These are phyloP conservation scores for Dromaius novaehollandiae DNA, from an alignment of 2,113 vertebrate genomes.

Conservation along the genomic window DNA sequence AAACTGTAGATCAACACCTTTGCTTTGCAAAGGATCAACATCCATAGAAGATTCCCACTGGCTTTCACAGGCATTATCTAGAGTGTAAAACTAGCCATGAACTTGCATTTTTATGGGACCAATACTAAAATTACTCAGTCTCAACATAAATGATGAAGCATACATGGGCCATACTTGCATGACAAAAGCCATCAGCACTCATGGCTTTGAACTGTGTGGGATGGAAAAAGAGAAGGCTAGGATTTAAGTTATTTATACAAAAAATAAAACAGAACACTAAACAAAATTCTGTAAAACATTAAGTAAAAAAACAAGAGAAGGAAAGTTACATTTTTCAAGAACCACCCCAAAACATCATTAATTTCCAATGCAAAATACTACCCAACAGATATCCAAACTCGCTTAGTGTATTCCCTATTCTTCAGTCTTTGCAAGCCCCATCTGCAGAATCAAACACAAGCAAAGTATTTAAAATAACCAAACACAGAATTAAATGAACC, in stretches of 20 bases:
- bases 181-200: neutral
- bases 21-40: no score
- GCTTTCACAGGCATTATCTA: no score
- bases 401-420: neutral
- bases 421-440: neutral
- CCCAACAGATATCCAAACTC: neutral
- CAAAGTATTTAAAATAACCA: neutral
- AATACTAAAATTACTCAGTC: neutral
- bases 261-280: neutral
- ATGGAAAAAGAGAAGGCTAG: neutral
- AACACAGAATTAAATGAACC: neutral
- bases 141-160: neutral
- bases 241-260: neutral
- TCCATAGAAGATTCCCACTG: neutral
- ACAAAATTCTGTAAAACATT: neutral
- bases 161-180: neutral
- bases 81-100: no score
- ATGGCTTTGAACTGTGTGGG: neutral
- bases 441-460: conserved; percentile 2
- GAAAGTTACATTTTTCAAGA: neutral
- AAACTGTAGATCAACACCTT: no score
- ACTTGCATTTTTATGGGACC: no score
- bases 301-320: neutral
- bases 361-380: neutral
- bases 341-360: neutral